Conservation (phyloP, 2,888 invertebrate species). For the Xestia c-nigrum region DNA sequence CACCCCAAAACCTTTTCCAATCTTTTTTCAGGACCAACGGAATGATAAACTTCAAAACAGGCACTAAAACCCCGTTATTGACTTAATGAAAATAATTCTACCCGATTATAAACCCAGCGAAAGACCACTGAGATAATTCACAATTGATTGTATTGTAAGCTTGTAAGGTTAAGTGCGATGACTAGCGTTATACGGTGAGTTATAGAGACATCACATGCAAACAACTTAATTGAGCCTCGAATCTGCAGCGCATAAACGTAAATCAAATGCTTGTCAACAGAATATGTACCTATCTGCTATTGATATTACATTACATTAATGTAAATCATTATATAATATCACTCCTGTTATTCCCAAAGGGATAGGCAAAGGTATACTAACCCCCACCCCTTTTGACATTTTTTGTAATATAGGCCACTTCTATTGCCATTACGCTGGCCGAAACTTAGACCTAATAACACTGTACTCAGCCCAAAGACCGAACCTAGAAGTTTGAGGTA, state of each 20-base stretch:
- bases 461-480: too few relatives aligned
- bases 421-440: too few relatives aligned
- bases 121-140: slow-evolving; percentile 18
- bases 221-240: not conserved
- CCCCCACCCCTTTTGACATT: too few relatives aligned
- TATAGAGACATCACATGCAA: slow-evolving; percentile 49
- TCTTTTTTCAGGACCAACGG: not conserved
- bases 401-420: too few relatives aligned
- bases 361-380: too few relatives aligned
- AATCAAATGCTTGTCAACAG: slow-evolving; percentile 4
- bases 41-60: not conserved
- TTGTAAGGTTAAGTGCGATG: slow-evolving; percentile 25
- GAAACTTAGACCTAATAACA: too few relatives aligned
- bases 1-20: not conserved
- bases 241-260: slow-evolving; percentile 9
- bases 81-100: not conserved
- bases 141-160: slow-evolving; percentile 35
- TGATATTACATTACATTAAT: not conserved
- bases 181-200: slow-evolving; percentile 19
- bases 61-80: not conserved
- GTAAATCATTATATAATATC: not conserved
- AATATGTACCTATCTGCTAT: not conserved
- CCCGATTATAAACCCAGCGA: not conserved
- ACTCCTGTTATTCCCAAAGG: too few relatives aligned
- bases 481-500: too few relatives aligned